Evolutionary conservation across 2,113 vertebrate species (phyloP).

Genomic region (Dasyornis broadbenti): DNA sequence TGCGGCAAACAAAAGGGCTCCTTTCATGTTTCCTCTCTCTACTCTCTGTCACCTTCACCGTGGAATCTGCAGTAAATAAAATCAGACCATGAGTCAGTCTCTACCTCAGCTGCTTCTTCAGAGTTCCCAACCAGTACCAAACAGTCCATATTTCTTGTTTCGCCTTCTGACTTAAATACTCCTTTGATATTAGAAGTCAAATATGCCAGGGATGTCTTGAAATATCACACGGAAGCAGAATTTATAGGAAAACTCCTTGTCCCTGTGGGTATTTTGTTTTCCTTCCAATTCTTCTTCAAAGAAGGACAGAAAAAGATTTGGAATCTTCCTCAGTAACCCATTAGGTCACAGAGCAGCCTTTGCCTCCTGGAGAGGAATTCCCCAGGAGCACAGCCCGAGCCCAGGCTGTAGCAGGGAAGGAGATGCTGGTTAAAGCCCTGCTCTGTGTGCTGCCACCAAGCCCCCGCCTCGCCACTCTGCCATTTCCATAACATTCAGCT

Average conservation of each 20-base stretch:
- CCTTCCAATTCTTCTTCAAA: not conserved
- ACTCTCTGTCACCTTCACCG: not conserved
- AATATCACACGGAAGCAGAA: not conserved
- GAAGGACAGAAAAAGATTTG: not conserved
- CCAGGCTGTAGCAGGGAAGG: not conserved
- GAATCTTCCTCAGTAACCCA: not conserved
- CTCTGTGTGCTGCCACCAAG: not conserved
- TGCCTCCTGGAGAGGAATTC: not conserved
- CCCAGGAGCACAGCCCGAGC: not conserved
- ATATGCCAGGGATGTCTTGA: not conserved
- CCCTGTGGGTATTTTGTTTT: not conserved
- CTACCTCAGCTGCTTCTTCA: not conserved
- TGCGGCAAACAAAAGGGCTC: not conserved
- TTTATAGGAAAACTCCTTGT: not conserved
- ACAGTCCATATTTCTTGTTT: not conserved
- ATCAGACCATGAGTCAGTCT: not conserved
- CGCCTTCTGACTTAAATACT: not conserved
- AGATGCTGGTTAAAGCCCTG: not conserved
- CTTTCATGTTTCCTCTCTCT: not conserved
- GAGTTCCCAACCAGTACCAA: not conserved
- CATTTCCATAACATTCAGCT: not conserved
- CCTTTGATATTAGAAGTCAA: not conserved
- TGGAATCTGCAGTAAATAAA: not conserved
- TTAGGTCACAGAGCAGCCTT: not conserved
- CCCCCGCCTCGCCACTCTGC: not conserved